Evolutionary conservation across 2,113 vertebrate genomes (phyloP).

Genomic region (Mesoclemmys tuberculata): DNA sequence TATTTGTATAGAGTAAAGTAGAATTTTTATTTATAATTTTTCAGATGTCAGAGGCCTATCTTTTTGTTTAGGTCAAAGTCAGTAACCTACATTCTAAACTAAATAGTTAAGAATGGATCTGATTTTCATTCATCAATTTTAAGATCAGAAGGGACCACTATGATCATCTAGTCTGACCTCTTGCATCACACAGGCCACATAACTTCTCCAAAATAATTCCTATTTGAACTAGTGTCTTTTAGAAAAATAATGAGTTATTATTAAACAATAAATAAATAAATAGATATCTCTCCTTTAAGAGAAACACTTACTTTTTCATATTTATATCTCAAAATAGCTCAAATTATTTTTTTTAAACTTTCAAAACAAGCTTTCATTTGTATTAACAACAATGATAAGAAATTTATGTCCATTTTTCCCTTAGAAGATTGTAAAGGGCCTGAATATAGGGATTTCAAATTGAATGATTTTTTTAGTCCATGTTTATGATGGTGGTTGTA

Average conservation of each 20-base stretch:
- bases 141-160: background rate
- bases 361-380: background rate
- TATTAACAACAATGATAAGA: background rate
- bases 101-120: background rate
- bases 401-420: background rate
- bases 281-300: background rate
- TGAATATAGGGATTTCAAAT: background rate
- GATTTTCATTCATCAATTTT: background rate
- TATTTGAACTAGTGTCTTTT: background rate
- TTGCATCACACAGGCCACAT: background rate
- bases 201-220: background rate
- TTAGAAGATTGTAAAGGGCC: background rate
- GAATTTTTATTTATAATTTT: background rate
- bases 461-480: background rate
- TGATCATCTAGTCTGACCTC: background rate
- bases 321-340: background rate
- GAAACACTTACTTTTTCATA: background rate
- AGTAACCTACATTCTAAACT: background rate
- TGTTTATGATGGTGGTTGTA: background rate
- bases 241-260: background rate
- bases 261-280: too few species aligned
- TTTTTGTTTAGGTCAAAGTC: background rate
- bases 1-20: background rate
- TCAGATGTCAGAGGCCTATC: background rate
- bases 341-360: background rate